Evolutionary conservation across 1,140 invertebrate genomes (phyloP).

Genomic region (Drosophila bocqueti): DNA sequence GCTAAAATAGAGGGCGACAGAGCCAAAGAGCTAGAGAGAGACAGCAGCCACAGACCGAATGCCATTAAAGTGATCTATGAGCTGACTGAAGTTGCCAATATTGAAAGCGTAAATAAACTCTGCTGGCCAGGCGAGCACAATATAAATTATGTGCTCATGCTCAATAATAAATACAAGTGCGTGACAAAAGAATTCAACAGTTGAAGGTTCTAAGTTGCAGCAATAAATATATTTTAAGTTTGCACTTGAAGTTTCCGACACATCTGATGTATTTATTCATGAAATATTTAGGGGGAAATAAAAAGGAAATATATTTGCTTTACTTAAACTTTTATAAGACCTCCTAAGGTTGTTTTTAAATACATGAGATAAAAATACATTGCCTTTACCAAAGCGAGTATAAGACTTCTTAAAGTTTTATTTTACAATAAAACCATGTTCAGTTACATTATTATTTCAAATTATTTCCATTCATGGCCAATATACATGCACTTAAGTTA

Average conservation of each 20-base stretch:
- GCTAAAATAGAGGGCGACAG: slow-evolving; percentile 17
- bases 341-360: too few species aligned
- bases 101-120: slow-evolving; percentile 45
- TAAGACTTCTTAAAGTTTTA: not conserved
- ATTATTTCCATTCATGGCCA: not conserved
- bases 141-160: slow-evolving; percentile 33
- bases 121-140: slow-evolving; percentile 9
- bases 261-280: not conserved
- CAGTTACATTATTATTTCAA: too few species aligned
- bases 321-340: not conserved
- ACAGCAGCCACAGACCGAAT: slow-evolving; percentile 21
- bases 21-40: slow-evolving; percentile 3
- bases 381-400: too few species aligned
- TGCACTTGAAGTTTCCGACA: slow-evolving; percentile 3
- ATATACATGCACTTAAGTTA: not conserved
- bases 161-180: slow-evolving; percentile 16
- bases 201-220: not conserved
- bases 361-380: not conserved
- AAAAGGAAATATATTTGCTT: not conserved
- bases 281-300: not conserved
- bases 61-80: slow-evolving; percentile 51
- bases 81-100: slow-evolving; percentile 45
- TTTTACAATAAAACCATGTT: not conserved
- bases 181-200: slow-evolving; percentile 11
- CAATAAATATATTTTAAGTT: not conserved